Evolutionary conservation across 2,888 invertebrate species (phyloP).

Genomic region (Meandrusa payeni): DNA sequence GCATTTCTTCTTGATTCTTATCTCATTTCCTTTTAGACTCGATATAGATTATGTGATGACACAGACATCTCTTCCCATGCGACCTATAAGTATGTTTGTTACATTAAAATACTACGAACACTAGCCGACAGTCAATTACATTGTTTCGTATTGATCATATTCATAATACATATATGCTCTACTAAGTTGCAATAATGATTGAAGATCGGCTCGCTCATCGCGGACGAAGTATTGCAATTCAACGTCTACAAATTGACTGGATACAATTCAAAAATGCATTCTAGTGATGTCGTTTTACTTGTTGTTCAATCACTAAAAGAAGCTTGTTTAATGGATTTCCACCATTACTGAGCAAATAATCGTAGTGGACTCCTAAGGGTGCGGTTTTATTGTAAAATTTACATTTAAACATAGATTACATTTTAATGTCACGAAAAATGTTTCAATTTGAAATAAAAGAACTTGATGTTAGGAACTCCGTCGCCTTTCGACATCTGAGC

Average conservation of each 20-base stretch:
- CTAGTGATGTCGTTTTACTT: constrained; percentile 60
- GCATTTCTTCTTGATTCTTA: too few species aligned
- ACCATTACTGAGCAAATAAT: constrained; percentile 79
- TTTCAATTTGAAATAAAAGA: too few species aligned
- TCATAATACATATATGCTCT: constrained; percentile 1
- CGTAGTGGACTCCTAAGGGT: constrained; percentile 64
- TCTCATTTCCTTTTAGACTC: too few species aligned
- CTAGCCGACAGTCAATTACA: too few species aligned
- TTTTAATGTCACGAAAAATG: too few species aligned
- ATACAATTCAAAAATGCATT: constrained; percentile 73
- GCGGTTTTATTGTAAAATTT: constrained; percentile 40
- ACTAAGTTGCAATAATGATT: constrained; percentile 10
- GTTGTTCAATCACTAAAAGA: constrained; percentile 78
- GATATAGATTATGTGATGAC: too few species aligned
- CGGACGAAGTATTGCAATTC: constrained; percentile 51
- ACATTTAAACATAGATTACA: constrained; percentile 10
- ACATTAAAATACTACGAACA: too few species aligned
- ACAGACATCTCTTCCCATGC: too few species aligned
- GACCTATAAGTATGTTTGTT: too few species aligned
- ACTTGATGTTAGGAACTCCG: too few species aligned
- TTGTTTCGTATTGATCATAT: too few species aligned
- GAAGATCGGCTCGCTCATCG: constrained; percentile 9
- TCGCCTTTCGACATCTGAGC: too few species aligned
- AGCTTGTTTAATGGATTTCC: constrained; percentile 79
- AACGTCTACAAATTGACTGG: constrained; percentile 61